phyloP scores from a whole-genome alignment of 2,888 invertebrate genomes.

The Stenchaetothrips biformis region DNA sequence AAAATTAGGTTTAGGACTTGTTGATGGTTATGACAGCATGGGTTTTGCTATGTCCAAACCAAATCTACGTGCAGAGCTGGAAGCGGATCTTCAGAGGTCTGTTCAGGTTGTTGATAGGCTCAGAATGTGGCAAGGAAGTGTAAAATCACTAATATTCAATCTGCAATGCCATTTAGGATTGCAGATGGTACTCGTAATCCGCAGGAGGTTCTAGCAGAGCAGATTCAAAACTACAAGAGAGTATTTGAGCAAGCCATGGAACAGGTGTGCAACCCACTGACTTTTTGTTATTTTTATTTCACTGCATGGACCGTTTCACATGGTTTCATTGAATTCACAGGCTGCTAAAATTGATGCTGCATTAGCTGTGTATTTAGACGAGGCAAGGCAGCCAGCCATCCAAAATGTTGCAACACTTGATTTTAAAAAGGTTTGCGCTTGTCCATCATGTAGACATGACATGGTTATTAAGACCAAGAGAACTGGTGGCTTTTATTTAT shows the following conservation, averaged over 20 bases:
- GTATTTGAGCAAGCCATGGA: constrained; percentile 73
- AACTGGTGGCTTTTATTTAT: constrained; percentile 66
- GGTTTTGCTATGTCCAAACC: constrained; percentile 89
- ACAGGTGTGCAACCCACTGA: constrained; percentile 52
- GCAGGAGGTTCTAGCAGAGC: constrained; percentile 66
- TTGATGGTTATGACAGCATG: constrained; percentile 93
- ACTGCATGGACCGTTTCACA: constrained; percentile 38
- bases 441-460: constrained; percentile 67
- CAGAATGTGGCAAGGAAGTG: neutral
- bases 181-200: constrained; percentile 75
- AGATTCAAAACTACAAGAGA: constrained; percentile 74
- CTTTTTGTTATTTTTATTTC: neutral
- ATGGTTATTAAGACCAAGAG: constrained; percentile 66
- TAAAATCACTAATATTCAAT: too few relatives aligned
- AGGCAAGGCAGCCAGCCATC: neutral
- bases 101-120: constrained; percentile 30
- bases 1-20: constrained; percentile 88
- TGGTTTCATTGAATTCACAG: constrained; percentile 29
- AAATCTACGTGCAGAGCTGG: constrained; percentile 80
- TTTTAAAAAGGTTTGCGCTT: constrained; percentile 43
- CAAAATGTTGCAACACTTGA: neutral
- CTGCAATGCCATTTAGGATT: constrained; percentile 48
- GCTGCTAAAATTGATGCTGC: neutral
- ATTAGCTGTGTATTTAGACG: neutral
- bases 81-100: constrained; percentile 76